Evolutionary conservation across 2,888 invertebrate species (phyloP), one percentile per base, ranked within the genome.

Genomic region (Brenthis ino): DNA sequence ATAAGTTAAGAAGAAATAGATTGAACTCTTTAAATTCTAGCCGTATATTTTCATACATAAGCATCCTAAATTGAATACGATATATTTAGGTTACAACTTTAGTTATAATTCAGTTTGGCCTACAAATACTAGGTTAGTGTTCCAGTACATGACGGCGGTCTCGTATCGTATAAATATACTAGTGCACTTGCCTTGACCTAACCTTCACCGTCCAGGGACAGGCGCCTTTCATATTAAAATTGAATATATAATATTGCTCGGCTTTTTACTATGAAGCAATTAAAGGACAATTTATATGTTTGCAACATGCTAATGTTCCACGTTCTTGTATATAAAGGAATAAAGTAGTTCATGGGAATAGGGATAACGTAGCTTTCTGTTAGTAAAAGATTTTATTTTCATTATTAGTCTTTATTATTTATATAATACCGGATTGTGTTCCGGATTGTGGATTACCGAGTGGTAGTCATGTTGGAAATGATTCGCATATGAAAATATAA

Each of bases 151-250:
- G 67, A 51, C 65, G 78, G 76, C 76, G 74, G 76, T 72, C 70
- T 67, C 74, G 72, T 74, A 68, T 68, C 72, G 72, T 77, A 77
- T 77, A 72, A 72, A 77, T 74, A 77, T 67, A 73, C 74, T 77
- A 78, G 78, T 85, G 87, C 84, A 86, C 79, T 77, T 76, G 78
- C 90, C 90, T 88, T 91, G 91, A 86, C 90, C 88, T 67, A 81
- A 77, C 89, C 88, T 87, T 87, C 83, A 82, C 82, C 75, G 57
- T 53, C 63, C 67, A 67, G 60, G 68, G 68, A 57, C 68, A 69
- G 57, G 65, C 55, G 71, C 68, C 72, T 73, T 69, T 71, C 61
- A 72, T 72, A 71, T 71, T 71, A 71, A 71, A 73, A 72, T 61
- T 75, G 64, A 64, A 71, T 28, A 67, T 70, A 64, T 65, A 69